A percentile compares a stretch with the other conserved stretches of the same genome.
These are phyloP conservation scores for Plutomurus gul DNA, from an alignment of 1,140 invertebrate genomes.

Conservation along the genomic window DNA sequence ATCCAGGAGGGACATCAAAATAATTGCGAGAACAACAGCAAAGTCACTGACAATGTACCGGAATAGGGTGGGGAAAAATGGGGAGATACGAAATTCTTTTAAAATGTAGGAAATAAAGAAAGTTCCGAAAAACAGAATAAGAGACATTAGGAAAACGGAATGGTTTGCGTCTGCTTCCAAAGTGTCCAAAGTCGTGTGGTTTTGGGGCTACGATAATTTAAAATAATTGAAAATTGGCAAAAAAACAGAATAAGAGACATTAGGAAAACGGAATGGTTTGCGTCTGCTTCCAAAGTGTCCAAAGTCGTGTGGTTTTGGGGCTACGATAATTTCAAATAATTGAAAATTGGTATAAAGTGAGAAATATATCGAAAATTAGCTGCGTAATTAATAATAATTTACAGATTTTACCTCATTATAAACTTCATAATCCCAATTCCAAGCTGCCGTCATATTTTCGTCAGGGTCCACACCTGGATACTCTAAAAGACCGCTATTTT, in stretches of 20 bases:
- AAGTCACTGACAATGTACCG: constrained; percentile 59
- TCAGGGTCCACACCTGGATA: neutral
- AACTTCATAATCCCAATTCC: constrained; percentile 17
- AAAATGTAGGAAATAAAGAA: constrained; percentile 56
- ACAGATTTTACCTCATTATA: neutral
- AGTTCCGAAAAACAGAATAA: constrained; percentile 58
- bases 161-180: neutral
- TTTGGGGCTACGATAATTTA: too few relatives aligned
- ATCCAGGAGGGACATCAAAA: constrained; percentile 58
- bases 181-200: neutral
- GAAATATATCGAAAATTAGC: too few relatives aligned
- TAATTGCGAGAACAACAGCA: constrained; percentile 60
- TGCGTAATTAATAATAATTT: too few relatives aligned
- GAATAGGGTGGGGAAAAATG: constrained; percentile 56
- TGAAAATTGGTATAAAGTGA: too few relatives aligned
- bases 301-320: too few relatives aligned
- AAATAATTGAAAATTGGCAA: too few relatives aligned
- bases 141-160: constrained; percentile 57
- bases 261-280: constrained; percentile 54
- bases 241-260: constrained; percentile 58
- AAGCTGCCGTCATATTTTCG: neutral
- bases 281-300: neutral
- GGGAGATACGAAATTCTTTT: constrained; percentile 54
- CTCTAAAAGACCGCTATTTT: too few relatives aligned
- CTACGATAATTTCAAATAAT: too few relatives aligned